phyloP scores from a whole-genome alignment of 2,797 vertebrate genomes.

The Periophthalmus magnuspinnatus region DNA sequence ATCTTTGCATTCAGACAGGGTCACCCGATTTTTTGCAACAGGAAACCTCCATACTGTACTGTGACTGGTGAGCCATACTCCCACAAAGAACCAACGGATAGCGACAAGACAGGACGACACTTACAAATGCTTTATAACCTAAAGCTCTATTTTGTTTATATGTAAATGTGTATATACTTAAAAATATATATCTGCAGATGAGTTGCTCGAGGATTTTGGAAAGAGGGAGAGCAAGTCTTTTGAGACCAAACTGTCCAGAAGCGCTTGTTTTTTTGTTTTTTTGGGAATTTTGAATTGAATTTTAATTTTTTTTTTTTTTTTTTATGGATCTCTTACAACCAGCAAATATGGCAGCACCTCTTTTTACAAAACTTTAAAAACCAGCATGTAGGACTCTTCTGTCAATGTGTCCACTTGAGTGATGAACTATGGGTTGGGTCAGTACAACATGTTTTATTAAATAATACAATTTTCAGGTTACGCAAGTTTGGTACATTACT shows the following conservation, averaged over 20 bases:
- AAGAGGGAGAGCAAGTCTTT: conserved; percentile 53
- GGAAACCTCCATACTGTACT: conserved; percentile 18
- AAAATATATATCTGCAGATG: conserved; percentile 78
- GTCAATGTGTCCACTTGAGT: neutral
- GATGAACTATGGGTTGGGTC: neutral
- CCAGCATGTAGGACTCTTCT: conserved; percentile 59
- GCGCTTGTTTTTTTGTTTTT: conserved; percentile 32
- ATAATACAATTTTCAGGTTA: no score
- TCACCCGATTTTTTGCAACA: conserved; percentile 16
- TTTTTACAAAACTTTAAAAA: conserved; percentile 43
- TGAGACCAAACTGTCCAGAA: conserved; percentile 60
- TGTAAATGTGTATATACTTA: conserved; percentile 87
- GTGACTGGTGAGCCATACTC: conserved; percentile 72
- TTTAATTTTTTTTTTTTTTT: conserved; percentile 17
- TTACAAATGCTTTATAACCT: conserved; percentile 75
- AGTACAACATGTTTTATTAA: neutral
- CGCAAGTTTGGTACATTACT: neutral
- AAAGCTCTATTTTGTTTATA: conserved; percentile 87
- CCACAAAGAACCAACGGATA: conserved; percentile 52
- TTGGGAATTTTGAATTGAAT: neutral
- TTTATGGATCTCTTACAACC: conserved; percentile 52
- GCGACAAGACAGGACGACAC: conserved; percentile 50
- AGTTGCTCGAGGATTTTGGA: conserved; percentile 71
- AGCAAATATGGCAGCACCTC: conserved; percentile 70
- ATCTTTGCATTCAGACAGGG: neutral